Conservation (phyloP, 2,113 vertebrate species). For the Plecturocebus donacophilus region DNA sequence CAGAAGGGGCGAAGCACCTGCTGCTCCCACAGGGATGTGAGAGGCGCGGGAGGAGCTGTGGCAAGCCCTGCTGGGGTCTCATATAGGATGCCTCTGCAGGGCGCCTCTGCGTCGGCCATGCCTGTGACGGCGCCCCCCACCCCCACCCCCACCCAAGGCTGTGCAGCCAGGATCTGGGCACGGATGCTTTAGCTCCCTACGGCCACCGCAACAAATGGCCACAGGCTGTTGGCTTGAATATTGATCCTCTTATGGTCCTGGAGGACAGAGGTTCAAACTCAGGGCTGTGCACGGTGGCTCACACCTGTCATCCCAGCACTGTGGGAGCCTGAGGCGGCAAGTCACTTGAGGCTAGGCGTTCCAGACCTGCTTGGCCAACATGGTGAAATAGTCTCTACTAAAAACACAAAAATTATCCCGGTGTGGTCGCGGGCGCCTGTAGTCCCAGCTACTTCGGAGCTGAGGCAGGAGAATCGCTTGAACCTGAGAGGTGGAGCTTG, state of each 20-base stretch:
- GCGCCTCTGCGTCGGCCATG: background rate
- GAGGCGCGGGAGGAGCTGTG: background rate
- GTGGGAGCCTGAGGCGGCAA: too few relatives aligned
- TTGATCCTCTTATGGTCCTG: background rate
- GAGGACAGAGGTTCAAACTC: background rate
- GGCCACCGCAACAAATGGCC: background rate
- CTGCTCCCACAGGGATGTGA: background rate
- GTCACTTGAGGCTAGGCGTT: too few relatives aligned
- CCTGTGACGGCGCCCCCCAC: too few relatives aligned
- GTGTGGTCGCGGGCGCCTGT: too few relatives aligned
- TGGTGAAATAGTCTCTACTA: too few relatives aligned
- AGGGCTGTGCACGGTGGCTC: too few relatives aligned
- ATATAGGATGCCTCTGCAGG: background rate
- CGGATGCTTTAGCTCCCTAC: fast-evolving
- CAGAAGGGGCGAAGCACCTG: background rate
- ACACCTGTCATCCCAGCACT: too few relatives aligned
- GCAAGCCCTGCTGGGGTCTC: background rate
- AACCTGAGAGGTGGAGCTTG: too few relatives aligned
- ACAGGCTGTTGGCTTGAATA: background rate
- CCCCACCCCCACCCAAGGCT: background rate
- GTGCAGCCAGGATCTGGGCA: background rate
- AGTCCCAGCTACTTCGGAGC: too few relatives aligned
- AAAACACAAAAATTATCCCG: too few relatives aligned
- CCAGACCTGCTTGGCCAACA: too few relatives aligned
- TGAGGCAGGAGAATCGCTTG: too few relatives aligned